Evolutionary conservation across 2,888 invertebrate genomes (phyloP).

Genomic region (Augiades crinisus): DNA sequence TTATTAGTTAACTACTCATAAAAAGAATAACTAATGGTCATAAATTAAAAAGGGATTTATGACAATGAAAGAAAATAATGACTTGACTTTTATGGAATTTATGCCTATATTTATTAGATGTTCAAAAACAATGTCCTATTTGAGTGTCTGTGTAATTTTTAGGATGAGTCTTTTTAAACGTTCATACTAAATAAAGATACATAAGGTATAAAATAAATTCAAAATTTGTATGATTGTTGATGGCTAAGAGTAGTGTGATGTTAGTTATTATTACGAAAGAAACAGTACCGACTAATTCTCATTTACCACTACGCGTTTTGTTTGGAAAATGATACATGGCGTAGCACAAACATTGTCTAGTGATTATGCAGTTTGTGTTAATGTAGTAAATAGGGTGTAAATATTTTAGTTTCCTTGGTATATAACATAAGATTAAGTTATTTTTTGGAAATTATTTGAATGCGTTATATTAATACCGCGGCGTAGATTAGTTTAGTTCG

Average conservation of each 20-base stretch:
- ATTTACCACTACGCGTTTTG: constrained; percentile 8
- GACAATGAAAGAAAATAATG: too few relatives aligned
- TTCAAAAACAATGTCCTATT: too few relatives aligned
- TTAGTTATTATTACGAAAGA: constrained; percentile 10
- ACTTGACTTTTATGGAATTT: too few relatives aligned
- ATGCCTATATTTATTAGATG: too few relatives aligned
- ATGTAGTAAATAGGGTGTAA: background rate
- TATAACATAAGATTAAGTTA: background rate
- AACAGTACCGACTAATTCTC: constrained; percentile 24
- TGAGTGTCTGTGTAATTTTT: too few relatives aligned
- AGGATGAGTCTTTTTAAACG: too few relatives aligned
- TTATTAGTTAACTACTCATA: too few relatives aligned
- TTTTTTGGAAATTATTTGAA: background rate
- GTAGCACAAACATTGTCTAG: constrained; percentile 18
- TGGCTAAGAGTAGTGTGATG: background rate
- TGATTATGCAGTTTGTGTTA: constrained; percentile 8
- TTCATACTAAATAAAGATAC: too few relatives aligned
- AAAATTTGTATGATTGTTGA: constrained; percentile 11
- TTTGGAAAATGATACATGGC: background rate
- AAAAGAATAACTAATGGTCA: too few relatives aligned
- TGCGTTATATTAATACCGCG: background rate
- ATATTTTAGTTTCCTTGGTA: background rate
- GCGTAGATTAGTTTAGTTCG: background rate
- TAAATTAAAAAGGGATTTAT: too few relatives aligned
- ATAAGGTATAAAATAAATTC: background rate